Conservation (phyloP, 2,113 vertebrate species). For the Dicaeum eximium region DNA sequence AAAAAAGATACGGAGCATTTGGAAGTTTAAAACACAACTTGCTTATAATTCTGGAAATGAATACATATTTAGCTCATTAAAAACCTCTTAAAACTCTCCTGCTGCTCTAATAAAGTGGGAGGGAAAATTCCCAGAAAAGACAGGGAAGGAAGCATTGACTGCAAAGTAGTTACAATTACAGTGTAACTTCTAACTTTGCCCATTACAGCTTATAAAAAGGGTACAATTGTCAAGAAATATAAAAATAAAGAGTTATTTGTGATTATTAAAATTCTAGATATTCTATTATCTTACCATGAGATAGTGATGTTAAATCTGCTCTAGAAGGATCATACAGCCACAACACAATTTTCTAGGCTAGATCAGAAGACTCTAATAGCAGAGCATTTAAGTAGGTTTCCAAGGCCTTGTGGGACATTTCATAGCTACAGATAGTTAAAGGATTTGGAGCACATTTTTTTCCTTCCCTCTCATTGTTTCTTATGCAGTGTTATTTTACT, state of each 20-base stretch:
- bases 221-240: not conserved
- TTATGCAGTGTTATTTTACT: not conserved
- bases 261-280: not conserved
- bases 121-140: not conserved
- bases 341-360: not conserved
- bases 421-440: not conserved
- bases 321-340: not conserved
- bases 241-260: not conserved
- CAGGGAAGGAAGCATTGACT: not conserved
- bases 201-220: not conserved
- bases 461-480: not conserved
- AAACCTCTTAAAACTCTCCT: not conserved
- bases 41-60: not conserved
- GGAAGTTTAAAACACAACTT: not conserved
- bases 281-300: not conserved
- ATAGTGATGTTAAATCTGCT: not conserved
- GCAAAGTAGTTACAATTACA: not conserved
- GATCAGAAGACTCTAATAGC: not conserved
- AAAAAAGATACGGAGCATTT: not conserved
- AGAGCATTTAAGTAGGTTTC: not conserved
- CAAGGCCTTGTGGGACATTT: not conserved
- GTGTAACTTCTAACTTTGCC: not conserved
- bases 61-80: not conserved
- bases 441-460: not conserved
- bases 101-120: not conserved